phyloP scores from a whole-genome alignment of 2,797 vertebrate species.

The Danio tinwini region DNA sequence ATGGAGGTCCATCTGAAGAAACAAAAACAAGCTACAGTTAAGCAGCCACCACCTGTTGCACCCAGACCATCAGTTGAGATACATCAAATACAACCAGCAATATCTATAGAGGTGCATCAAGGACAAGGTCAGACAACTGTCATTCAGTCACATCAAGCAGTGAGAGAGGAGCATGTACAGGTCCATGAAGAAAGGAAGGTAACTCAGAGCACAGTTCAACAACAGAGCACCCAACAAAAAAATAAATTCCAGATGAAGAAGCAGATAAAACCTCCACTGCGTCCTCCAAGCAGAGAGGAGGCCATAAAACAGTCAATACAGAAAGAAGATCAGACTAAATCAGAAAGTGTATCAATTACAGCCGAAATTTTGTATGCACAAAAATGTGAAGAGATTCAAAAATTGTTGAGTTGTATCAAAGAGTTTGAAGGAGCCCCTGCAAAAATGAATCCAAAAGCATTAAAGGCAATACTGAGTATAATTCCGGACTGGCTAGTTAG shows the following conservation, averaged over 20 bases:
- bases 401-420: constrained; percentile 81
- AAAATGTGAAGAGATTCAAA: constrained; percentile 80
- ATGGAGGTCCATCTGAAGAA: constrained; percentile 67
- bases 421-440: constrained; percentile 80
- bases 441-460: constrained; percentile 76
- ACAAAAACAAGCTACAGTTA: constrained; percentile 64
- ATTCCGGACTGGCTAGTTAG: constrained; percentile 84
- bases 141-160: constrained; percentile 71
- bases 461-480: constrained; percentile 79
- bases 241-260: constrained; percentile 67
- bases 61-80: constrained; percentile 60
- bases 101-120: constrained; percentile 67
- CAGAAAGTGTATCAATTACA: constrained; percentile 62
- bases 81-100: constrained; percentile 54
- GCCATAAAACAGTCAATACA: constrained; percentile 54
- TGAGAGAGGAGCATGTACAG: constrained; percentile 68
- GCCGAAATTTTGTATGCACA: constrained; percentile 74
- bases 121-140: constrained; percentile 67
- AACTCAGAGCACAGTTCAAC: constrained; percentile 69
- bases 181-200: constrained; percentile 70
- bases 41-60: constrained; percentile 65
- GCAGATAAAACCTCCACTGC: constrained; percentile 63
- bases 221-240: constrained; percentile 71
- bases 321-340: constrained; percentile 60
- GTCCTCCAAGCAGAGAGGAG: constrained; percentile 60